A percentile compares a stretch with the other conserved stretches of the same genome.
phyloP scores from a whole-genome alignment of 2,888 invertebrate genomes.

The Habrosyne pyritoides region DNA sequence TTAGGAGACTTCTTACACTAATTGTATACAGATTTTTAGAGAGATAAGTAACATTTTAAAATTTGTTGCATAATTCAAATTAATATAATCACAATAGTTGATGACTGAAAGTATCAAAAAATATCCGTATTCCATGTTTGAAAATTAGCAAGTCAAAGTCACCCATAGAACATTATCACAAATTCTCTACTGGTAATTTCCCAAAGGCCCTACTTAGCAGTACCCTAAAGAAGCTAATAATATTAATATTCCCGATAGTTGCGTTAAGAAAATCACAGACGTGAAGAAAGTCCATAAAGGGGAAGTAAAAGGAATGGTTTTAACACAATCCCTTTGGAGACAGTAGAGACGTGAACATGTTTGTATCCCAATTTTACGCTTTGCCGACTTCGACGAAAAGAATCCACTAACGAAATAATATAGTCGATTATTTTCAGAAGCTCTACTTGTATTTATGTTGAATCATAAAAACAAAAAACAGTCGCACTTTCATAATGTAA shows the following conservation, averaged over 20 bases:
- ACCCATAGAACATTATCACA: no score
- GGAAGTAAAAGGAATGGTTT: constrained; percentile 42
- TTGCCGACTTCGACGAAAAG: constrained; percentile 52
- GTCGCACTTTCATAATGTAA: no score
- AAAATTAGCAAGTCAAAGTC: no score
- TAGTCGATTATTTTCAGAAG: constrained; percentile 35
- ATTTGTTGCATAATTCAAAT: no score
- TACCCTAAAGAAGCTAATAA: neutral
- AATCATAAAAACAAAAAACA: no score
- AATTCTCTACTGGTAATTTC: no score
- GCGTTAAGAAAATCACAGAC: constrained; percentile 27
- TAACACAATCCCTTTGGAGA: constrained; percentile 53
- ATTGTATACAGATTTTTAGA: no score
- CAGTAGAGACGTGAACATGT: constrained; percentile 58
- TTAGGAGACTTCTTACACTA: no score
- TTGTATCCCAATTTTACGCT: constrained; percentile 73
- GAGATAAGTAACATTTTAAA: no score
- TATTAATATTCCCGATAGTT: neutral
- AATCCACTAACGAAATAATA: constrained; percentile 55
- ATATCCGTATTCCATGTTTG: no score
- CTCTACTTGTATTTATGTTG: constrained; percentile 8
- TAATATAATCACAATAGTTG: no score
- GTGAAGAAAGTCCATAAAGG: constrained; percentile 33
- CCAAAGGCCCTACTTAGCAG: neutral
- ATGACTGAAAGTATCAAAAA: no score